Evolutionary conservation across 2,797 vertebrate genomes (phyloP).

Genomic region (Falco naumanni): DNA sequence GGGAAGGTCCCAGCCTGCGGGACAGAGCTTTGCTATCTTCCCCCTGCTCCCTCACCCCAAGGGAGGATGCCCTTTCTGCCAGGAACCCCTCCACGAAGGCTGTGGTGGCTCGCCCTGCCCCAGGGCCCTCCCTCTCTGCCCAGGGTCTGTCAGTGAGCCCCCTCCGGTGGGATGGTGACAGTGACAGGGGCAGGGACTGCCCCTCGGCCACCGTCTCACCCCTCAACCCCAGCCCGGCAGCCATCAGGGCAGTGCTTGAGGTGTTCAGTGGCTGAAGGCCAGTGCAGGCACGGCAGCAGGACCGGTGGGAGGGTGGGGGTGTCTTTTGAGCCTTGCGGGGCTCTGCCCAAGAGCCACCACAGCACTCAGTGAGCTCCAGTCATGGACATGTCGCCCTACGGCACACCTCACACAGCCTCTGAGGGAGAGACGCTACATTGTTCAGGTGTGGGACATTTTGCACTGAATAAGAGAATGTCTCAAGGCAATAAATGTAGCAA

Average conservation of each 20-base stretch:
- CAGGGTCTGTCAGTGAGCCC: fast-evolving
- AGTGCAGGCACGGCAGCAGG: no score
- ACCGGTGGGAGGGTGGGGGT: fast-evolving
- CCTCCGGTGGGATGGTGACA: fast-evolving
- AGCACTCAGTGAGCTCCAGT: fast-evolving
- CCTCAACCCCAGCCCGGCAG: fast-evolving
- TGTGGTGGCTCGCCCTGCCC: fast-evolving
- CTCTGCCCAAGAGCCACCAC: fast-evolving
- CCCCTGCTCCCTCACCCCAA: fast-evolving
- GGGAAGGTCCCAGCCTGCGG: fast-evolving
- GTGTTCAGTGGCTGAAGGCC: not conserved
- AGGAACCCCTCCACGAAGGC: fast-evolving
- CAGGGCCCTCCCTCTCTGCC: fast-evolving
- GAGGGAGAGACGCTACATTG: fast-evolving
- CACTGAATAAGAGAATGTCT: not conserved
- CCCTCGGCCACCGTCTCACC: fast-evolving
- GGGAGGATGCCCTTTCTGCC: not conserved
- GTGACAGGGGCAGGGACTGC: no score
- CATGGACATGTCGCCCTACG: fast-evolving
- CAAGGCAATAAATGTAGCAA: not conserved
- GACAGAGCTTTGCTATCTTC: not conserved
- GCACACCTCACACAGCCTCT: fast-evolving
- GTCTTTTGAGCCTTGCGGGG: fast-evolving
- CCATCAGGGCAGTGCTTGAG: fast-evolving
- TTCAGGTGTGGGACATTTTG: not conserved